Percentiles rank a stretch among this genome's conserved stretches.
Evolutionary conservation across 2,888 invertebrate genomes (phyloP).

Genomic region (Melanargia galathea): DNA sequence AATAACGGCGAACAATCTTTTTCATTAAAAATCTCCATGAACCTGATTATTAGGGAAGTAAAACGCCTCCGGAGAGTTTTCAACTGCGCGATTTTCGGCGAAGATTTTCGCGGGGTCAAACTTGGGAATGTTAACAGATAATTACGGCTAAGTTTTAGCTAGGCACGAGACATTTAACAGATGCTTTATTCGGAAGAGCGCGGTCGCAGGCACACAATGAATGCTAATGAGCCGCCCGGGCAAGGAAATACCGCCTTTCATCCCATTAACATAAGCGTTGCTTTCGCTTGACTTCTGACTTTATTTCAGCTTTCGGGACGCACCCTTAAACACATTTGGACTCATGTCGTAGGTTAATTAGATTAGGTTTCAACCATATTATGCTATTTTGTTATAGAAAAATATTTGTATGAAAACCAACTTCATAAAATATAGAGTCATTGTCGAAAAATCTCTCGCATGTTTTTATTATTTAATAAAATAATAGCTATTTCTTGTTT

Average conservation of each 20-base stretch:
- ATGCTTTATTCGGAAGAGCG: conserved; percentile 79
- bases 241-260: conserved; percentile 60
- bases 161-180: conserved; percentile 82
- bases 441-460: not conserved
- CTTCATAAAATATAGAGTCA: not conserved
- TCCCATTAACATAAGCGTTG: conserved; percentile 50
- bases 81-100: conserved; percentile 62
- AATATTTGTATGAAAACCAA: conserved; percentile 1
- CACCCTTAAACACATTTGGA: conserved; percentile 79
- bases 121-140: conserved; percentile 82
- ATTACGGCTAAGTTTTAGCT: conserved; percentile 80
- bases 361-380: conserved; percentile 70
- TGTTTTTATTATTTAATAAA: not conserved
- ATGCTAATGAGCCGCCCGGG: conserved; percentile 72
- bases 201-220: conserved; percentile 78
- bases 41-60: conserved; percentile 78
- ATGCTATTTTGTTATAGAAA: conserved; percentile 27
- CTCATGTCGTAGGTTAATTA: conserved; percentile 80
- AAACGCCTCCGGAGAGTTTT: conserved; percentile 75
- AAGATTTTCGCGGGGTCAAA: conserved; percentile 80
- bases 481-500: not conserved
- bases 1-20: conserved; percentile 80
- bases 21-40: conserved; percentile 81
- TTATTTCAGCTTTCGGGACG: conserved; percentile 60
- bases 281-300: conserved; percentile 49